Base-by-base conservation (phyloP, 2,797 vertebrate species). In the Neosalanx taihuensis region DNA sequence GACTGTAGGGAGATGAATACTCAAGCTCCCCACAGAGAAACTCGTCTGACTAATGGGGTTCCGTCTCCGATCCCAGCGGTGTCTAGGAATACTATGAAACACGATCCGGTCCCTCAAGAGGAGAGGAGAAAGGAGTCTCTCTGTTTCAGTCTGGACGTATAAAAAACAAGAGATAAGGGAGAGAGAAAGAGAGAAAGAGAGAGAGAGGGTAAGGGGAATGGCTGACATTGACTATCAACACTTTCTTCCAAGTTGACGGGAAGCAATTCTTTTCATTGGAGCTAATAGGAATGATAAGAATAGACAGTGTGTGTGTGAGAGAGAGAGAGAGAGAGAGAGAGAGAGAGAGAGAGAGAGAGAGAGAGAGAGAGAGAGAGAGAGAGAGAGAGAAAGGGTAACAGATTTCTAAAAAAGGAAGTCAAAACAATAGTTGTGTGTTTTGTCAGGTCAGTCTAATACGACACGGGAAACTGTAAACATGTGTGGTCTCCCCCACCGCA, bases 21-120 rank as follows among this genome's bases (percentile, higher is more conserved):
- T 76, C 84, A 86, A 76, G 81, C 79, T 85, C 83, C 85, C 82
- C 70, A 77, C 80, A 76, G 84, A 86, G 81, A 75, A 76, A 80
- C 86, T 88, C 85, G 85, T 89, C 85, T 85, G 81, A 75, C 85
- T 88, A 90, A 90, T 84, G 81, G 87, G 84, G 7, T 1, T 83
- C 80, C 78, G 81, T 65, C 83, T 80, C 65, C 67, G 74, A 85
- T 88, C 86, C 80, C 61, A 84, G 70, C 75, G 77, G 76, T 76
- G 15, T 81, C 41, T 49, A 82, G 83, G 81, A 83, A 80, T 81
- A 73, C 73, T 75, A 79, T 83, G 86, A 78, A 90, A 91, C 81
- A 72, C 65, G 84, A 89, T 75, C 51, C 59, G 4, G n/a, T 20
- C 37, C 82, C 84, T 72, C 71, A 67, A 61, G 77, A 77, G 69